Evolutionary conservation across 2,113 vertebrate species (phyloP).

Genomic region (Gnathonemus longibarbis): DNA sequence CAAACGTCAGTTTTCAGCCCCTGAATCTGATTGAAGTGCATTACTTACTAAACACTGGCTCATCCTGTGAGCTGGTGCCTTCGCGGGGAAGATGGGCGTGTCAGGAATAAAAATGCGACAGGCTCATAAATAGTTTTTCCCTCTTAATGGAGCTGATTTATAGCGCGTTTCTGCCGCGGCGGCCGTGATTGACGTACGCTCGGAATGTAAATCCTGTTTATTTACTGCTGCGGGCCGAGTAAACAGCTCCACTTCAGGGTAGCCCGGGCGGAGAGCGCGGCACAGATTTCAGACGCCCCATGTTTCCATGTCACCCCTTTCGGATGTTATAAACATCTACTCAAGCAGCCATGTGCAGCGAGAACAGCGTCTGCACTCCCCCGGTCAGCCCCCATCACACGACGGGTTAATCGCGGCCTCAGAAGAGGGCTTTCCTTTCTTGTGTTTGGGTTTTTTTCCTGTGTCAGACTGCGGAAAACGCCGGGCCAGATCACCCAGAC

Average conservation of each 20-base stretch:
- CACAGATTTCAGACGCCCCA: background rate
- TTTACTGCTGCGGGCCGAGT: constrained; percentile 22
- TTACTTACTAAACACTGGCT: background rate
- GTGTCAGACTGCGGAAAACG: background rate
- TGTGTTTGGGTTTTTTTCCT: background rate
- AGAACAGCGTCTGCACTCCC: background rate
- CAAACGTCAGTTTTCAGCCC: background rate
- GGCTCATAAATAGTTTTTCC: constrained; percentile 7
- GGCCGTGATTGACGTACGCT: constrained; percentile 19
- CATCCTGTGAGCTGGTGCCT: constrained; percentile 12
- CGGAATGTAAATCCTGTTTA: constrained; percentile 32
- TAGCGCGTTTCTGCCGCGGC: constrained; percentile 12
- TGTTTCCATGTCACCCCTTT: background rate
- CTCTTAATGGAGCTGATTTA: constrained; percentile 11
- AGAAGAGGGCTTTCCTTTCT: background rate
- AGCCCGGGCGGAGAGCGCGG: background rate
- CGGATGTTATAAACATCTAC: background rate
- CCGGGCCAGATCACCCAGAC: background rate
- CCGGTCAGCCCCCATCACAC: background rate
- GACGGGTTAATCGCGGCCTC: background rate
- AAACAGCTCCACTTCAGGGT: constrained; percentile 16
- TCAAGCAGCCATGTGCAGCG: background rate
- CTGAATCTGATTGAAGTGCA: constrained; percentile 1
- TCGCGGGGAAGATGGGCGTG: background rate
- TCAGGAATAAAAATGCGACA: constrained; percentile 14